phyloP scores from a whole-genome alignment of 2,113 vertebrate species.

The Urocitellus parryii region DNA sequence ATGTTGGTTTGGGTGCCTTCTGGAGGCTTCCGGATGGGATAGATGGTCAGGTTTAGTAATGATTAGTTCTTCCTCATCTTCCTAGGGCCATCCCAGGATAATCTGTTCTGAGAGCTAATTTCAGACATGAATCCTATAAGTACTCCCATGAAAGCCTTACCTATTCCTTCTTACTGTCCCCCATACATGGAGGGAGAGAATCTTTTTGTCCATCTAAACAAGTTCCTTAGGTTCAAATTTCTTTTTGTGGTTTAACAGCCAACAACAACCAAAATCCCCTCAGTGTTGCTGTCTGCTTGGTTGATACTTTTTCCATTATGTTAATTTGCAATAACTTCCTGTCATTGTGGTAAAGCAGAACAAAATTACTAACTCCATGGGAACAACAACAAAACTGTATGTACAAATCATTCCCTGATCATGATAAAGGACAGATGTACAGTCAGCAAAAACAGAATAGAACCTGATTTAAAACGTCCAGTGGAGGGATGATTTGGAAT shows the following conservation, averaged over 20 bases:
- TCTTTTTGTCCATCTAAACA: not conserved
- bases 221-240: slow-evolving; percentile 26
- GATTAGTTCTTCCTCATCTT: not conserved
- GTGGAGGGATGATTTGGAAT: not conserved
- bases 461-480: not conserved
- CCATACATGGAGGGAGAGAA: not conserved
- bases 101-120: not conserved
- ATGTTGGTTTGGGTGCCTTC: not conserved
- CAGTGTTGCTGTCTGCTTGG: not conserved
- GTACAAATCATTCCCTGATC: not conserved
- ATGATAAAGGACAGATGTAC: not conserved
- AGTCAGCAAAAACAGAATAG: not conserved
- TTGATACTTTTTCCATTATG: not conserved
- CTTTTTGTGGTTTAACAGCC: not conserved
- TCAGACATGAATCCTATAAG: not conserved
- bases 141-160: not conserved
- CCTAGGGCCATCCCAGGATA: not conserved
- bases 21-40: not conserved
- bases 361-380: not conserved
- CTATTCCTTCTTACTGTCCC: not conserved
- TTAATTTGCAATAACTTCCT: not conserved
- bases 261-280: not conserved
- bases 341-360: not conserved
- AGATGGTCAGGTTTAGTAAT: not conserved
- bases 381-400: not conserved